Base-by-base conservation (phyloP, 1,140 invertebrate species). In the Oscheius sp. region DNA sequence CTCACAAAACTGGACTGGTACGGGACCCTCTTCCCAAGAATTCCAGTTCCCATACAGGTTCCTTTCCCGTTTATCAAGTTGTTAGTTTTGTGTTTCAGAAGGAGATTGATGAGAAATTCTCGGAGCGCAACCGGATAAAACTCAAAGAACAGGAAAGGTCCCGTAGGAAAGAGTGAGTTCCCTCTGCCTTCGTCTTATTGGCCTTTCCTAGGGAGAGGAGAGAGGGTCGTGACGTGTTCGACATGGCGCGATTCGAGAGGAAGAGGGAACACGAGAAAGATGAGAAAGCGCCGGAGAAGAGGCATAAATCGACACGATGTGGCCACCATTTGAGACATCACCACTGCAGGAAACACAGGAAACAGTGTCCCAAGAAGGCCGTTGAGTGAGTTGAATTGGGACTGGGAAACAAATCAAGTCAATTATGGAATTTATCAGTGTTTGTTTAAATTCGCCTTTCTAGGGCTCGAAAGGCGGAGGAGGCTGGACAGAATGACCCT, bases 1-100 rank as follows among this genome's bases (percentile, higher is more conserved):
- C 88, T 99, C 20, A 91, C 93, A 31, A 97, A 98, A 85, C 86
- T 99, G 49, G 95, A 98, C 80, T 96, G 94, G 93, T 99, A 95
- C 87, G 94, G 93, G 2, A 98, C 96, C 3, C 87, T 99, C 15
- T 99, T 99, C 85, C 97, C 97, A 0, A 88, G 97, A 75, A 99
- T 99, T 86, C 96, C 97, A n/a, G 95, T 99, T 36, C 95, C 95
- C 18, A 96, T 98, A 79, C 94, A 99, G 76, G 77, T 80, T 10
- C 3, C 61, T 67, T 28, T 67, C 64, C 38, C 23, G 29, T 0
- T 29, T 64, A 7, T 26, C 15, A 4, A 58, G 7, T 67, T 46
- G 18, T 65, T 20, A 7, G 1, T 67, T 13, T 23, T 18, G n/a
- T 18, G 15, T 62, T 76, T 23, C 80, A 82, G 70, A 83, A 83